Base-by-base conservation (phyloP, 2,888 invertebrate genomes). In the Amphipoea oculea region DNA sequence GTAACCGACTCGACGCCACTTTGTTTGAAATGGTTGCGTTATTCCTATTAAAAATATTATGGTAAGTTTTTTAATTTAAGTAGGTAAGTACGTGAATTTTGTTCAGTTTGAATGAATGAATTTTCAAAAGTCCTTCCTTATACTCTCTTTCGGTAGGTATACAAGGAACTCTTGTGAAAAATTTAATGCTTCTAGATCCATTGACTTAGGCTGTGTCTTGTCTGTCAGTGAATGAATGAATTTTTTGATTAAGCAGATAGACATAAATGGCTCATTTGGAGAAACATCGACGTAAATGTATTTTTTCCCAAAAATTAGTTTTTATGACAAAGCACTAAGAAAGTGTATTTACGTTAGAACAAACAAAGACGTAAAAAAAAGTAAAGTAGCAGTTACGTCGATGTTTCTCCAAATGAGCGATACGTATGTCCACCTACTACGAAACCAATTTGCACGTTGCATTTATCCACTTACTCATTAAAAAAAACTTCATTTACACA, bases 1-100 rank as follows among this genome's bases (percentile, higher is more conserved):
- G 84, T 85, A 87, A 87, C 82, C 79, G 85, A 82, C 84, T 76
- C 29, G 11, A 74, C 71, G 69, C 76, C 74, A 82, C 70, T 77
- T 86, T 74, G 65, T 71, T 54, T 63, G 40, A 29, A 70, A 42
- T 65, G 5, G 11, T 5, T 67, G n/a, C 20, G 51, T 48, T 69
- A 60, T n/a, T n/a, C 57, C n/a, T 57, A 68, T 65, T 57, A 40
- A 11, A n/a, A 71, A 40, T 9, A 40, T 6, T 23, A 29, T 29
- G n/a, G 5, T 54, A 14, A 2, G 9, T 54, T 69, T 36, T 2
- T 11, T 3, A 1, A 54, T 54, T 23, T 36, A 60, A 4, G 36
- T 36, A 36, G 3, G 11, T 36, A 36, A 2, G 11, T n/a, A 36
- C 4, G 12, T 12, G 20, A 48, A 48, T 29, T 6, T 20, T 68